A percentile compares a stretch with the other conserved stretches of the same genome.
phyloP scores from a whole-genome alignment of 1,140 invertebrate genomes.

The Euwallacea similis region DNA sequence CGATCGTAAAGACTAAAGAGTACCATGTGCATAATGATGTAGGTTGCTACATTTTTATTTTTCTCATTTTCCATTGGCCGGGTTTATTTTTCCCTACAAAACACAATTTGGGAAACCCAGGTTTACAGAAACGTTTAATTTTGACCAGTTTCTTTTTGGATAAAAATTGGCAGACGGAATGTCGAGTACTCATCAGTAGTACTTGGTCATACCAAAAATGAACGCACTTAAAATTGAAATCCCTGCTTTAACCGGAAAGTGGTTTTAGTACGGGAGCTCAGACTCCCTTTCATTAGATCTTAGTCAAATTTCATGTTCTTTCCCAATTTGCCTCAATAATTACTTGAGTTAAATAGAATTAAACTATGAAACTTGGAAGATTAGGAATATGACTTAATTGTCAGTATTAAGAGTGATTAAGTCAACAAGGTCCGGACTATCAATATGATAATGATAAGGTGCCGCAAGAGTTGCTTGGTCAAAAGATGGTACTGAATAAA shows the following conservation, averaged over 20 bases:
- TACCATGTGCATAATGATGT: too few relatives aligned
- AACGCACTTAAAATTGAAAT: slow-evolving; percentile 24
- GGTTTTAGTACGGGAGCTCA: slow-evolving; percentile 8
- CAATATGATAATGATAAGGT: slow-evolving; percentile 20
- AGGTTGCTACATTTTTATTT: too few relatives aligned
- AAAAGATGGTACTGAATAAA: slow-evolving; percentile 22
- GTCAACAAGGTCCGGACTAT: background rate
- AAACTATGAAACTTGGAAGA: too few relatives aligned
- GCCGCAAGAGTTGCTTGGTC: slow-evolving; percentile 25
- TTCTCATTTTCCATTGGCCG: too few relatives aligned
- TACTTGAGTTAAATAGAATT: too few relatives aligned
- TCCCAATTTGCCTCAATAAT: too few relatives aligned
- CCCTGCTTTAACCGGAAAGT: slow-evolving; percentile 20
- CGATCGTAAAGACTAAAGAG: too few relatives aligned
- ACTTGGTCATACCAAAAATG: slow-evolving; percentile 33
- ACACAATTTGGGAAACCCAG: background rate
- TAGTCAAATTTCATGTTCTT: too few relatives aligned
- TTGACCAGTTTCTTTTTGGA: slow-evolving; percentile 16
- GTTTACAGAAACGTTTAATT: slow-evolving; percentile 21
- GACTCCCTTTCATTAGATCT: background rate
- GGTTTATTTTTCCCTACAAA: too few relatives aligned
- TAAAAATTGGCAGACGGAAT: slow-evolving; percentile 23
- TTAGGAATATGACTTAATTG: too few relatives aligned
- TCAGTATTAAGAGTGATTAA: too few relatives aligned
- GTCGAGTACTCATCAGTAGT: slow-evolving; percentile 28